Evolutionary conservation across 2,888 invertebrate genomes (phyloP).

Genomic region (Aspidiotus rigidus): DNA sequence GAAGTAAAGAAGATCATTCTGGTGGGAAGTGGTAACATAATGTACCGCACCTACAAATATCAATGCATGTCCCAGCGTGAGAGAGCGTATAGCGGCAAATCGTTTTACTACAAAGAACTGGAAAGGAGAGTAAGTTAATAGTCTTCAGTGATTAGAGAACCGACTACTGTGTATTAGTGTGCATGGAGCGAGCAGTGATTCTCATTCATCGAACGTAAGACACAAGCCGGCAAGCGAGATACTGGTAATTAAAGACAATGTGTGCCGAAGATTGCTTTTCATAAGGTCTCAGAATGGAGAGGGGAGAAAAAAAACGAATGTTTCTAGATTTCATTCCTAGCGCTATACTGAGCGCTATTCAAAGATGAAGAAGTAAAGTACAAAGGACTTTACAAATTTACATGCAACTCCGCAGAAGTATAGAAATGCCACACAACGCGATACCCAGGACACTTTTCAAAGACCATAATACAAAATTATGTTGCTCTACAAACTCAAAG

Average conservation of each 20-base stretch:
- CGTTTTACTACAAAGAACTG: constrained; percentile 31
- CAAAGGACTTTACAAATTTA: too few species aligned
- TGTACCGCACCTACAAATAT: too few species aligned
- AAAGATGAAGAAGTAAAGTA: too few species aligned
- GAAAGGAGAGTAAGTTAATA: constrained; percentile 24
- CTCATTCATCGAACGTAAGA: constrained; percentile 15
- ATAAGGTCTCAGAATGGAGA: too few species aligned
- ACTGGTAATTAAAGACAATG: background rate
- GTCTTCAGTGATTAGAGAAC: constrained; percentile 26
- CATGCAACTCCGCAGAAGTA: too few species aligned
- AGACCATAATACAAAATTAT: too few species aligned
- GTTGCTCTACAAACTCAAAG: too few species aligned
- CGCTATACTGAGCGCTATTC: too few species aligned
- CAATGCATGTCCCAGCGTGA: constrained; percentile 9
- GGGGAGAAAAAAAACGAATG: too few species aligned
- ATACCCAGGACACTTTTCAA: too few species aligned
- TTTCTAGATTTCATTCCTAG: background rate
- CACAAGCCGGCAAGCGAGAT: too few species aligned
- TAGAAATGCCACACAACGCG: too few species aligned
- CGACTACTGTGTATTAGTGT: constrained; percentile 25
- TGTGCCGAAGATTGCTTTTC: background rate
- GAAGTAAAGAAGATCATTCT: constrained; percentile 21
- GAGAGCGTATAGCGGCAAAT: constrained; percentile 14
- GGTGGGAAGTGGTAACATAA: constrained; percentile 21
- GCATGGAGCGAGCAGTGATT: constrained; percentile 12